Evolutionary conservation across 2,888 invertebrate species (phyloP), one percentile per base, ranked within the genome.

Genomic region (Scaptomyza parva): DNA sequence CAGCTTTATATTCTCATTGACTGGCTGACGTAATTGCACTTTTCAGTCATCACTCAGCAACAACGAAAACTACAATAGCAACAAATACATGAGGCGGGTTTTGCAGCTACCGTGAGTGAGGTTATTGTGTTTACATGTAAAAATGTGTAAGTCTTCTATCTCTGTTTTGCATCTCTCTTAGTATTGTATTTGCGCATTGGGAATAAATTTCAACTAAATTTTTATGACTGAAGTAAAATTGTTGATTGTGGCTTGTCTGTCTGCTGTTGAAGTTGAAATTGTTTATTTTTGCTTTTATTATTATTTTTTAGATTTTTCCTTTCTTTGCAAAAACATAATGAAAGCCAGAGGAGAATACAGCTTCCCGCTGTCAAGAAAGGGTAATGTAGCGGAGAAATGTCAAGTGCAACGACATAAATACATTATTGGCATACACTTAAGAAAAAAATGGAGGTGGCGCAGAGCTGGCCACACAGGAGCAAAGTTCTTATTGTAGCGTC

Each of bases 171-270:
- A 44, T 62, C 26, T 63, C 35, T 26, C 7, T 35, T 2, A 0
- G 8, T 37, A 51, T 26, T 62, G 26, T 45, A 20, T 40, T 37
- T 30, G 53, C 41, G 24, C 28, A 17, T 20, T 44, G 40, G 37
- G 53, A 50, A 57, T 74, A 60, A 78, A 70, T 76, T 86, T 74
- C 82, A 85, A 78, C 82, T 81, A 85, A 67, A 81, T 87, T 87
- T 85, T 74, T 81, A 81, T 68, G 82, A 75, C 78, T 70, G 44
- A 37, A 50, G 58, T 53, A 51, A 78, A 75, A 75, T 64, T 76
- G 51, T 70, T 64, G 70, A 41, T 67, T 77, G 85, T 50, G 86
- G 78, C 70, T 81, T n/a, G n/a, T 54, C 52, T 61, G 69, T 18
- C 50, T 70, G 59, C 44, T 58, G 24, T 39, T 41, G 40, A 41